Conservation (phyloP, 2,797 vertebrate genomes). For the Cossypha niveicapilla region DNA sequence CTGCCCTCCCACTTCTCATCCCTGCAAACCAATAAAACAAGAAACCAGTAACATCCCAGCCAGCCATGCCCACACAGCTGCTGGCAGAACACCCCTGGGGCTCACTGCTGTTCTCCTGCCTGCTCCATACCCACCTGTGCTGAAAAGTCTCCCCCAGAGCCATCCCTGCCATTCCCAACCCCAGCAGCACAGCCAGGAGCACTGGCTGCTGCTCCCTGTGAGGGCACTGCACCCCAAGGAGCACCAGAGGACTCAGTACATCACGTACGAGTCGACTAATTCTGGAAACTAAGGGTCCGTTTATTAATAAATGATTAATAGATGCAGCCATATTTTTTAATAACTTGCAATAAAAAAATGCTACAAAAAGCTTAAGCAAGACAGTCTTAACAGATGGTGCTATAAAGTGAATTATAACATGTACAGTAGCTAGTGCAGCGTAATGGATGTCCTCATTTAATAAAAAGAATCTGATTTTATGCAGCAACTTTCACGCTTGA, state of each 20-base stretch:
- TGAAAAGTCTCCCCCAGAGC: accelerated
- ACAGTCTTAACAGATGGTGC: slow-evolving; percentile 64
- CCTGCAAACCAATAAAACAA: background rate
- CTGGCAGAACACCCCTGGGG: background rate
- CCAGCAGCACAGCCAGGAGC: background rate
- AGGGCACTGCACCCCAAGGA: background rate
- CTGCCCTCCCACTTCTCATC: background rate
- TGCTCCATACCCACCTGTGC: accelerated
- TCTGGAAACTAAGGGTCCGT: slow-evolving; percentile 1
- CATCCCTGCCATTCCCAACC: background rate
- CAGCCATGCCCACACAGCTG: background rate
- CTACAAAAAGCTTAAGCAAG: slow-evolving; percentile 43
- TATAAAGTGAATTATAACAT: slow-evolving; percentile 64
- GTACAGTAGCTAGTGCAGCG: slow-evolving; percentile 10
- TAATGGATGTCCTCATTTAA: slow-evolving; percentile 54
- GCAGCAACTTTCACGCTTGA: slow-evolving; percentile 47
- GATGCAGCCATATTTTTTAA: slow-evolving; percentile 54
- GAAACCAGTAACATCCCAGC: background rate
- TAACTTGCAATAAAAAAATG: slow-evolving; percentile 63
- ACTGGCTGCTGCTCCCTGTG: background rate
- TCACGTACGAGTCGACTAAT: background rate
- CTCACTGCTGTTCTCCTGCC: background rate
- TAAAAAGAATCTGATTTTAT: slow-evolving; percentile 39
- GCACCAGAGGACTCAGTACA: background rate
- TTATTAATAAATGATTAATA: slow-evolving; percentile 70